These are phyloP conservation scores for Dasyornis broadbenti DNA, from an alignment of 2,113 vertebrate species.

Conservation along the genomic window DNA sequence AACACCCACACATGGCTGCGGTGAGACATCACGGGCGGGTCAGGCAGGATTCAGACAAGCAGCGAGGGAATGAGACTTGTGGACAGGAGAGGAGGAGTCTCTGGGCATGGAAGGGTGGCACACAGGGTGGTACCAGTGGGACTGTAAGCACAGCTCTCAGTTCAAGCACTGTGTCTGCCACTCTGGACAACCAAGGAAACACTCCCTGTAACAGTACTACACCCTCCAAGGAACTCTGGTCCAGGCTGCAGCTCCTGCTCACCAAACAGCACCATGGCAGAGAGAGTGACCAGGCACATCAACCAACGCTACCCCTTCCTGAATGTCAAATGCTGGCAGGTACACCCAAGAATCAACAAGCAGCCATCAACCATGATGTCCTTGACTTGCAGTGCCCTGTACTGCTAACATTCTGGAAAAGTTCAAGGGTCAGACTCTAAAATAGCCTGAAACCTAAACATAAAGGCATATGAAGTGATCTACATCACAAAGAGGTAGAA, in stretches of 20 bases:
- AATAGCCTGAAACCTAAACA: not conserved
- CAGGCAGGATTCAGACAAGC: not conserved
- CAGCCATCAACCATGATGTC: not conserved
- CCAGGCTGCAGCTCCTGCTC: not conserved
- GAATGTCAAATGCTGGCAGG: not conserved
- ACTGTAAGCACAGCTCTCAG: not conserved
- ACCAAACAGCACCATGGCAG: not conserved
- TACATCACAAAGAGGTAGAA: not conserved
- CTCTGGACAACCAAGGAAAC: not conserved
- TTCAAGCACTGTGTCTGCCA: not conserved
- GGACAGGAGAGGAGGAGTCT: not conserved
- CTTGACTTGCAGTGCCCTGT: not conserved
- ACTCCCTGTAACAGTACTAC: not conserved
- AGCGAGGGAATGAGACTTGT: not conserved
- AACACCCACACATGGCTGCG: not conserved
- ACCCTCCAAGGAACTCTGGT: not conserved
- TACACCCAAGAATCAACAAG: not conserved
- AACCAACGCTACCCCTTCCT: not conserved
- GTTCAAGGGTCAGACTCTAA: not conserved
- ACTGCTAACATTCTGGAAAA: not conserved
- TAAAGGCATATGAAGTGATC: not conserved
- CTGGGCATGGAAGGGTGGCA: not conserved
- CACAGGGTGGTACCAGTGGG: too few species aligned
- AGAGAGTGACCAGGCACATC: not conserved
- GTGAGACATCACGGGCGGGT: rapidly evolving